Evolutionary conservation across 2,797 vertebrate species (phyloP), one percentile per base, ranked within the genome.

Genomic region (Falco cherrug): DNA sequence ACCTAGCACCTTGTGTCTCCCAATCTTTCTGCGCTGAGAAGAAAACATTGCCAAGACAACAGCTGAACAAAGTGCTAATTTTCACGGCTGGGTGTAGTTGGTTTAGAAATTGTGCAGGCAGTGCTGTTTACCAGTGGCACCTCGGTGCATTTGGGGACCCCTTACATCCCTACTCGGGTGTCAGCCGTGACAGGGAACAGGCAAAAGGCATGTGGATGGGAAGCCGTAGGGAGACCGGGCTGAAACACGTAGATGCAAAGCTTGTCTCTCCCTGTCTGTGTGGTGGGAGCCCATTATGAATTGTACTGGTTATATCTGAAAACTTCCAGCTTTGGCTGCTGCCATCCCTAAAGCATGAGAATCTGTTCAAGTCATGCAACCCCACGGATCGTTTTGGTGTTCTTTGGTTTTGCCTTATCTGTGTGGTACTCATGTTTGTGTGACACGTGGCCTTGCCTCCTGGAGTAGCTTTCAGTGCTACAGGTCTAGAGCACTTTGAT

Each of bases 401-500:
- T 69, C 25, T 88, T 95, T 56, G 45, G 35, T 78, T 94, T 81
- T 76, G 53, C 48, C 33, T 92, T 76, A 25, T 37, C 29, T 50
- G 11, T 45, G 33, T 59, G 35, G n/a, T 63, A 9, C 31, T 54
- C 41, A 22, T 33, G 54, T 75, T 79, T 89, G 37, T 90, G 18
- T 81, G 74, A 91, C 61, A 51, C 28, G 50, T 83, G 53, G 50
- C 37, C n/a, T 76, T 93, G 54, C 54, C 43, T 94, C 93, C 69
- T 13, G 1, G 13, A 35, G 78, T 77, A 81, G 37, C 67, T 88
- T 94, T 61, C 9, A 5, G 37, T 28, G 56, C 84, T 78, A 24
- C 51, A 59, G 14, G 65, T 95, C 63, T 75, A 75, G 61, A 90
- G 50, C 54, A 17, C 63, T 91, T 92, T 28, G 69, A 94, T 95